A percentile compares a stretch with the other conserved stretches of the same genome.
Evolutionary conservation across 2,888 invertebrate species (phyloP).

Genomic region (Nemotelus nigrinus): DNA sequence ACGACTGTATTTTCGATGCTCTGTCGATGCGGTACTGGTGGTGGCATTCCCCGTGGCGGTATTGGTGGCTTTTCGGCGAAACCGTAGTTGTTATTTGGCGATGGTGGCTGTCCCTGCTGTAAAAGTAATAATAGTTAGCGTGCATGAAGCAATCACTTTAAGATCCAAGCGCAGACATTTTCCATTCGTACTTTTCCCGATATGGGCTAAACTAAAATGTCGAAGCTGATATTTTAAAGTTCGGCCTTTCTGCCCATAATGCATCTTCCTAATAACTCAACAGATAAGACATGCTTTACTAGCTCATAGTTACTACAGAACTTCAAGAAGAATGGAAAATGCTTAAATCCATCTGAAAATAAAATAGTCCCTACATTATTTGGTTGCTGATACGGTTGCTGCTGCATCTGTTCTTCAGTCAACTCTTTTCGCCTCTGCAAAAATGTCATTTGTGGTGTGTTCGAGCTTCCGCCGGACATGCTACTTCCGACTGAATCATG

Average conservation of each 20-base stretch:
- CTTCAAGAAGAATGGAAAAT: too few species aligned
- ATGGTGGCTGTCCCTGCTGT: conserved; percentile 55
- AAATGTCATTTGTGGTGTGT: conserved; percentile 68
- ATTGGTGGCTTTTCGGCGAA: conserved; percentile 68
- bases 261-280: too few species aligned
- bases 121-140: neutral
- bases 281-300: too few species aligned
- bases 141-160: too few species aligned
- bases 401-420: conserved; percentile 61
- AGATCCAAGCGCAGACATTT: too few species aligned
- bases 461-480: conserved; percentile 60
- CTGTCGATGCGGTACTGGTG: conserved; percentile 67
- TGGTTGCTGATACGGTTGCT: conserved; percentile 56
- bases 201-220: too few species aligned
- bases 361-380: conserved; percentile 6
- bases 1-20: conserved; percentile 62
- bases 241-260: too few species aligned
- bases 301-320: too few species aligned
- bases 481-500: conserved; percentile 60
- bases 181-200: too few species aligned
- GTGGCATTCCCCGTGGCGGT: conserved; percentile 70
- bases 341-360: too few species aligned
- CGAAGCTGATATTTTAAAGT: too few species aligned
- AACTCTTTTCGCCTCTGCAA: conserved; percentile 65
- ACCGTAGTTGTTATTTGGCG: conserved; percentile 57